Evolutionary conservation across 2,888 invertebrate species (phyloP).

Genomic region (Chalcis sispes): DNA sequence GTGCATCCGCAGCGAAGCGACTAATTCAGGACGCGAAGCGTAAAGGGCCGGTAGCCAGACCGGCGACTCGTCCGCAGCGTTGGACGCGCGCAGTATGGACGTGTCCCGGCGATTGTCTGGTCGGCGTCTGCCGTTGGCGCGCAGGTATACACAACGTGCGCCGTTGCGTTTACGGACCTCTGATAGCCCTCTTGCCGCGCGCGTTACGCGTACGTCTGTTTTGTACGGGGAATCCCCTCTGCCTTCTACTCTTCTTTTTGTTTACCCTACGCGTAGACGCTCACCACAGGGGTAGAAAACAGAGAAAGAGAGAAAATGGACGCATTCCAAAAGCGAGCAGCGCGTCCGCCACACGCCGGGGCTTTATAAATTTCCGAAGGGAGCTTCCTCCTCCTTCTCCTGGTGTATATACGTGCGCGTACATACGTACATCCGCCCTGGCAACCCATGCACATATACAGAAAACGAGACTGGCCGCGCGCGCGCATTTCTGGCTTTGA

Average conservation of each 20-base stretch:
- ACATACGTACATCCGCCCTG: background rate
- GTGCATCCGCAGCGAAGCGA: conserved; percentile 4
- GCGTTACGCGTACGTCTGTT: conserved; percentile 29
- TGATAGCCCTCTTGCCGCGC: conserved; percentile 19
- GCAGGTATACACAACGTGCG: too few species aligned
- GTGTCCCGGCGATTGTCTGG: conserved; percentile 60
- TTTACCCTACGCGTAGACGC: too few species aligned
- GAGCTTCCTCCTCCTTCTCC: too few species aligned
- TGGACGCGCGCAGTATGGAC: conserved; percentile 57
- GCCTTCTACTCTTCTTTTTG: too few species aligned
- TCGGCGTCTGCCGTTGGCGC: conserved; percentile 56
- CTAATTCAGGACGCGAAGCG: conserved; percentile 22
- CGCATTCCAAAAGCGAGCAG: conserved; percentile 59
- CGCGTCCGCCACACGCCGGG: conserved; percentile 24
- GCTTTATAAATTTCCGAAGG: conserved; percentile 37
- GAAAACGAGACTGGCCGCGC: background rate
- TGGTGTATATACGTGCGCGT: background rate
- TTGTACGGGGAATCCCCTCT: conserved; percentile 56
- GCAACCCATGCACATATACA: background rate
- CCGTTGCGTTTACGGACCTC: conserved; percentile 32
- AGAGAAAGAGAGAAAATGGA: conserved; percentile 52
- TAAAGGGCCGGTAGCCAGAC: background rate
- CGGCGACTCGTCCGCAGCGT: background rate
- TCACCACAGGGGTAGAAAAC: conserved; percentile 49
- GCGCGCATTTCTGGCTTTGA: conserved; percentile 29